These are phyloP conservation scores for Otis tarda DNA, from an alignment of 2,113 vertebrate species.

Conservation along the genomic window DNA sequence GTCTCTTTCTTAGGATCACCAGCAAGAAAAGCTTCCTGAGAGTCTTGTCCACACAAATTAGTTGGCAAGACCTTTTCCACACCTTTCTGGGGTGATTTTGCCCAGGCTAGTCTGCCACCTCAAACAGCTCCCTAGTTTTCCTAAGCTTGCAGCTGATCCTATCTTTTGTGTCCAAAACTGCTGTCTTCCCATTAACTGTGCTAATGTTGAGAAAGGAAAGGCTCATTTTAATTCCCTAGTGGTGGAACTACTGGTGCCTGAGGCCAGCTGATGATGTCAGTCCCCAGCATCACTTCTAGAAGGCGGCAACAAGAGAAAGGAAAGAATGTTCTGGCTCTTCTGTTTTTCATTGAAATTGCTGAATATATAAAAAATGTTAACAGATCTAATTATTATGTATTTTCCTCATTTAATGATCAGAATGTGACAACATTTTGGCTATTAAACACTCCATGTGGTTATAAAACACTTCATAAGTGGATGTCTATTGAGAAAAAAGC, in stretches of 20 bases:
- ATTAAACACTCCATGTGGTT: neutral
- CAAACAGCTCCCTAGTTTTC: neutral
- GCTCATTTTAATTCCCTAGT: neutral
- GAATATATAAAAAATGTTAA: neutral
- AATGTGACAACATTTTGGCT: neutral
- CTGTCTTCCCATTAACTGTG: neutral
- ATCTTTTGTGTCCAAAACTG: neutral
- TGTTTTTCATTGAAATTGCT: neutral
- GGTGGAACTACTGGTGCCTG: neutral
- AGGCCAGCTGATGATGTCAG: neutral
- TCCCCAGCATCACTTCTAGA: neutral
- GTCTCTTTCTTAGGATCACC: neutral
- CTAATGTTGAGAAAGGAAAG: neutral
- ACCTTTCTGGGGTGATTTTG: neutral
- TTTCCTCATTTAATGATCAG: neutral
- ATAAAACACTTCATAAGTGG: neutral
- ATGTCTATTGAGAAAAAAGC: neutral
- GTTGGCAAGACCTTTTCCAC: neutral
- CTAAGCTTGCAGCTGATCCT: neutral
- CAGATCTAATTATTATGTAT: neutral
- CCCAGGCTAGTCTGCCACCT: neutral
- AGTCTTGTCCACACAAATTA: neutral
- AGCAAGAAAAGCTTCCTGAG: accelerated
- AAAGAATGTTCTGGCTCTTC: neutral
- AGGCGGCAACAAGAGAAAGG: neutral